These are phyloP conservation scores for Sesamia nonagrioides DNA, from an alignment of 1,140 invertebrate species.

Conservation along the genomic window DNA sequence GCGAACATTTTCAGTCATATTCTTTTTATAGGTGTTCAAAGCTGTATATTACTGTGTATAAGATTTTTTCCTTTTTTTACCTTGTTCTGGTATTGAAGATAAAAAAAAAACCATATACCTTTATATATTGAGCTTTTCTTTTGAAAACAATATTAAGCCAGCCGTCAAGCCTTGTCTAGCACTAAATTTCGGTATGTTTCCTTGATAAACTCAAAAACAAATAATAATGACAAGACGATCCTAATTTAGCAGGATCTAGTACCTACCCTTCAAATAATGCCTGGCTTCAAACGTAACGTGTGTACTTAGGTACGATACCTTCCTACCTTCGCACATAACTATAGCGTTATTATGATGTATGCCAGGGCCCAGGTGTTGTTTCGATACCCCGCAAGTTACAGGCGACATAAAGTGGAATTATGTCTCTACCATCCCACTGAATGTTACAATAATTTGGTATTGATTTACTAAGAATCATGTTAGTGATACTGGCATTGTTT, in stretches of 20 bases:
- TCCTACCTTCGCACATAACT: constrained; percentile 14
- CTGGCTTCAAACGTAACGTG: neutral
- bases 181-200: too few species aligned
- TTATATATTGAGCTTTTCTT: too few species aligned
- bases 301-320: neutral
- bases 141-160: too few species aligned
- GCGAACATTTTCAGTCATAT: too few species aligned
- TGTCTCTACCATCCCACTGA: constrained; percentile 35
- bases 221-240: neutral
- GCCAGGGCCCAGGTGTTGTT: constrained; percentile 50
- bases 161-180: too few species aligned
- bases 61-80: too few species aligned
- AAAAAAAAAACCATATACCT: too few species aligned
- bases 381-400: constrained; percentile 46
- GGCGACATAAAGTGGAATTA: constrained; percentile 55
- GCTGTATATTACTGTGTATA: too few species aligned
- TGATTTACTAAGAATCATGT: constrained; percentile 41
- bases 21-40: too few species aligned
- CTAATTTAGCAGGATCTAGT: neutral
- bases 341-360: constrained; percentile 44
- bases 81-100: too few species aligned
- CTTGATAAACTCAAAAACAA: too few species aligned
- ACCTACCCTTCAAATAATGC: neutral
- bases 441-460: constrained; percentile 32
- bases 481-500: constrained; percentile 12